phyloP scores from a whole-genome alignment of 2,888 invertebrate species.

The Empis stercorea region DNA sequence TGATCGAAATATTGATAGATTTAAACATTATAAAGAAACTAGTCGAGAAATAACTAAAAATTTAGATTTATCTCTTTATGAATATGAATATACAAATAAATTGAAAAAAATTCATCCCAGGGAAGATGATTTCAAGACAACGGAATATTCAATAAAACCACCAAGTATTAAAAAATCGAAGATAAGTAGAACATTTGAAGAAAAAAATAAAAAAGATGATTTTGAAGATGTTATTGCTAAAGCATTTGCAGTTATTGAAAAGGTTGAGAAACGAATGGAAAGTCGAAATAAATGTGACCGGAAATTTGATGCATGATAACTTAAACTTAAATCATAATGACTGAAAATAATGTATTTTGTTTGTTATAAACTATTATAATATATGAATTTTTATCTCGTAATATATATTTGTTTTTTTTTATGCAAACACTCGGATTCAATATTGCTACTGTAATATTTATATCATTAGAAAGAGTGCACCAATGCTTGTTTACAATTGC shows the following conservation, averaged over 20 bases:
- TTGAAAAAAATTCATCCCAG: not conserved
- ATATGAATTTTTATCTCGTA: no score
- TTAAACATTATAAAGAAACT: not conserved
- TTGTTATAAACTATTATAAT: no score
- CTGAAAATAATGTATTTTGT: no score
- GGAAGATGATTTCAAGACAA: no score
- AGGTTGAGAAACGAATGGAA: conserved; percentile 19
- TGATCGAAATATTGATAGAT: conserved; percentile 9
- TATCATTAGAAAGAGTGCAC: no score
- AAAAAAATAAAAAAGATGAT: conserved; percentile 1
- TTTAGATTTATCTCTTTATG: conserved; percentile 11
- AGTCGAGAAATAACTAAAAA: conserved; percentile 10
- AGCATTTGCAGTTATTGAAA: conserved; percentile 16
- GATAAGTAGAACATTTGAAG: not conserved
- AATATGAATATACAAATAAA: not conserved
- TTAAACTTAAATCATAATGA: no score
- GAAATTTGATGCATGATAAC: not conserved
- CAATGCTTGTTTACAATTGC: no score
- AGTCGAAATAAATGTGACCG: not conserved
- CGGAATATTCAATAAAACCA: not conserved
- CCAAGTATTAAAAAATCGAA: not conserved
- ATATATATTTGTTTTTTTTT: no score
- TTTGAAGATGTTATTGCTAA: conserved; percentile 15
- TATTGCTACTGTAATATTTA: no score
- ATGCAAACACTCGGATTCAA: no score